Percentiles rank a stretch among this genome's conserved stretches.
phyloP scores from a whole-genome alignment of 92 coral and sea anemone genomes.

The Siderastrea siderea region DNA sequence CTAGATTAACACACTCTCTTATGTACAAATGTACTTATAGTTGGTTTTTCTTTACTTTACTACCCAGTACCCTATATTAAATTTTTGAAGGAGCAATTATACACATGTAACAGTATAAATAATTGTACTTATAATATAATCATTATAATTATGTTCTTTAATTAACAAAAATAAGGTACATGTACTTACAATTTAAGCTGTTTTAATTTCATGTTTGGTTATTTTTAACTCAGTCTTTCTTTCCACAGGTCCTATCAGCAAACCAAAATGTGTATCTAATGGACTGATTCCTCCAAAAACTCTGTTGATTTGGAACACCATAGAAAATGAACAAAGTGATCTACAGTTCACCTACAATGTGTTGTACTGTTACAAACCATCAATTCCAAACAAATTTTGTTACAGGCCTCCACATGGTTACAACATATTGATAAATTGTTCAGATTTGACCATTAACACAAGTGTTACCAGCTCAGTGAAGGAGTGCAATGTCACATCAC shows the following conservation, averaged over 20 bases:
- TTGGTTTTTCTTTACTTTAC: too few species aligned
- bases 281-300: not conserved
- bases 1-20: too few species aligned
- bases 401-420: not conserved
- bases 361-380: slow-evolving; percentile 11
- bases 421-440: slow-evolving; percentile 15
- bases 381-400: not conserved
- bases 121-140: too few species aligned
- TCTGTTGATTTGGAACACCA: slow-evolving; percentile 7
- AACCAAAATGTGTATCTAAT: slow-evolving; percentile 23
- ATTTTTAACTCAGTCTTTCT: not conserved
- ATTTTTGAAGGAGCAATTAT: too few species aligned
- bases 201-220: not conserved
- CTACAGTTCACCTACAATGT: slow-evolving; percentile 33
- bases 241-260: slow-evolving; percentile 9
- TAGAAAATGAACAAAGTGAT: slow-evolving; percentile 10
- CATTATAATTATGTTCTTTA: too few species aligned
- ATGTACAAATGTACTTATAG: too few species aligned
- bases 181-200: not conserved
- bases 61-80: too few species aligned
- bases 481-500: slow-evolving; percentile 25
- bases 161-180: not conserved
- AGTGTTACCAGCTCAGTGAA: not conserved
- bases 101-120: too few species aligned
- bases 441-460: slow-evolving; percentile 1